phyloP scores from a whole-genome alignment of 2,888 invertebrate genomes.

The Plagiodera versicolora region DNA sequence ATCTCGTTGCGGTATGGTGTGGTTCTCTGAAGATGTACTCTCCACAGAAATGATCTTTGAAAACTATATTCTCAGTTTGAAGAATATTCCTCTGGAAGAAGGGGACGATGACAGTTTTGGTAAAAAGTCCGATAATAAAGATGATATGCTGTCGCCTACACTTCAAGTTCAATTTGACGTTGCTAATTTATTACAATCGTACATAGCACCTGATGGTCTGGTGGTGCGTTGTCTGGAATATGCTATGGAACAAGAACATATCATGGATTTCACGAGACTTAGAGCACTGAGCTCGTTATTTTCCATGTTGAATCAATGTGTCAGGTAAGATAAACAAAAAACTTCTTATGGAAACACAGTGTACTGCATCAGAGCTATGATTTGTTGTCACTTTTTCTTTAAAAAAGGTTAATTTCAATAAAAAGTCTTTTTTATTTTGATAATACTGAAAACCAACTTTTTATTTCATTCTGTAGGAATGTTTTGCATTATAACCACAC shows the following conservation, averaged over 20 bases:
- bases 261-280: conserved; percentile 99
- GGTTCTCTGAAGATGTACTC: conserved; percentile 99
- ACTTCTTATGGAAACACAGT: too few relatives aligned
- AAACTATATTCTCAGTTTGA: conserved; percentile 85
- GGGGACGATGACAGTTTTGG: conserved; percentile 81
- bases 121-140: conserved; percentile 66
- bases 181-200: conserved; percentile 79
- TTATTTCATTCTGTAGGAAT: conserved; percentile 60
- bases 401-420: too few relatives aligned
- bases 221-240: conserved; percentile 92
- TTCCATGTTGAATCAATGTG: conserved; percentile 96
- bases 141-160: conserved; percentile 80
- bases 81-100: conserved; percentile 86
- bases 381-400: too few relatives aligned
- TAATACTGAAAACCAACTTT: too few relatives aligned
- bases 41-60: conserved; percentile 99
- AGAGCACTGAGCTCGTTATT: conserved; percentile 94
- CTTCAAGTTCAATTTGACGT: conserved; percentile 88
- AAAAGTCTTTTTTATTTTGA: too few relatives aligned
- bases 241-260: conserved; percentile 90
- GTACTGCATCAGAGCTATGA: too few relatives aligned
- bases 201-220: conserved; percentile 89
- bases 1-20: conserved; percentile 99
- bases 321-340: conserved; percentile 71
- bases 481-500: conserved; percentile 90